These are phyloP conservation scores for Anableps anableps DNA, from an alignment of 2,797 vertebrate species.

Conservation along the genomic window DNA sequence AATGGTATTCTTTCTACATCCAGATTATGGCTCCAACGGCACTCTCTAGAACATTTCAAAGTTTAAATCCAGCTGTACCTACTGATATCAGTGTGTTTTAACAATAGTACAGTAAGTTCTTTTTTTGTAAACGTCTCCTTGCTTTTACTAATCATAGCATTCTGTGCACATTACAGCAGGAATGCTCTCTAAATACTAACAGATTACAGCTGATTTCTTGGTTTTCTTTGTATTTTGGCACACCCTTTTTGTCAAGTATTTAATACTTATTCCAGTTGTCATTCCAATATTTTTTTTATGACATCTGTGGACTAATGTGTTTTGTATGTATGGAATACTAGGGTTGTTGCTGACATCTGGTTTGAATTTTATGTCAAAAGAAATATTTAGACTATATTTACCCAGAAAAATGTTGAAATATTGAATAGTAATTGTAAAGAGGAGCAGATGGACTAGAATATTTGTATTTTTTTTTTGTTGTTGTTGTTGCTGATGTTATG, in stretches of 20 bases:
- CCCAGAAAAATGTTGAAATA: not conserved
- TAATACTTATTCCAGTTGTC: not conserved
- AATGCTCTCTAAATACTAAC: not conserved
- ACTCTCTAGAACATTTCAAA: too few relatives aligned
- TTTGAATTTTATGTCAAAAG: not conserved
- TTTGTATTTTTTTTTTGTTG: not conserved
- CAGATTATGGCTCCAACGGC: too few relatives aligned
- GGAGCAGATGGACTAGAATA: conserved; percentile 9
- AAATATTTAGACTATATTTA: conserved; percentile 1
- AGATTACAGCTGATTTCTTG: not conserved
- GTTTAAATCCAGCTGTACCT: too few relatives aligned
- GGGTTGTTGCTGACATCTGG: not conserved
- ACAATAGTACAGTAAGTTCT: too few relatives aligned
- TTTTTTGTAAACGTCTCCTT: too few relatives aligned
- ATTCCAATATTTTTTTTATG: not conserved
- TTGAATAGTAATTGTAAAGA: not conserved
- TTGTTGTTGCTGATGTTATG: conserved; percentile 13
- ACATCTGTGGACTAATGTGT: not conserved
- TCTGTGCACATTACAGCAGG: too few relatives aligned
- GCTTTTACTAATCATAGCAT: too few relatives aligned
- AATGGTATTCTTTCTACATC: too few relatives aligned
- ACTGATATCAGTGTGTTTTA: too few relatives aligned
- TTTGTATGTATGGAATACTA: not conserved
- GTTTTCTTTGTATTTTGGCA: not conserved
- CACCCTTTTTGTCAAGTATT: not conserved